Evolutionary conservation across 2,797 vertebrate genomes (phyloP), one percentile per base, ranked within the genome.

Genomic region (Echeneis naucrates): DNA sequence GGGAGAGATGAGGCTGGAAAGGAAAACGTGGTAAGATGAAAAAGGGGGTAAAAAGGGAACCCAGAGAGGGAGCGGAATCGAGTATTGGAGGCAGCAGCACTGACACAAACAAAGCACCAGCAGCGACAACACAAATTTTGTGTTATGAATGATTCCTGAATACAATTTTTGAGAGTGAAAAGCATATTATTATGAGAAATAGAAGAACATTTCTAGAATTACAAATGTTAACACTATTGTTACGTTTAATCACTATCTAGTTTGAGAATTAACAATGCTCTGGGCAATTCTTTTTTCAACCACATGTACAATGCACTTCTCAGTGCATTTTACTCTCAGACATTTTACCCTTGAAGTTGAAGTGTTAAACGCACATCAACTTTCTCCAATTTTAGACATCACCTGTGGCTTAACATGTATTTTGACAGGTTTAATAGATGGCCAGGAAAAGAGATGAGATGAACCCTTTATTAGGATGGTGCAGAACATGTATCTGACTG

Each of bases 41-140:
- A 65, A 38, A 66, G 62, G n/a, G 44, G 7, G n/a, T 19, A 47
- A 58, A 70, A 10, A 44, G 12, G 27, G 11, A 71, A 52, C 35
- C 62, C 37, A 58, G 44, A n/a, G 23, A 63, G 21, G 30, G 26
- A 54, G 55, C 54, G 19, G 12, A 5, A 45, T 5, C 5, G 33
- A 63, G 78, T 11, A 17, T 63, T 75, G 81, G 24, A 38, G 66
- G 30, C 59, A 75, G 44, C 27, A 12, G 48, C 27, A 12, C 17
- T 32, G 38, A 67, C 19, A 24, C 4, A 51, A 57, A 52, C 32
- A 50, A 33, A 74, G 50, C 66, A 51, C 26, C 9, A 66, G n/a
- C n/a, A n/a, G n/a, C n/a, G n/a, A n/a, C n/a, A n/a, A n/a, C n/a
- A n/a, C n/a, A n/a, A n/a, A n/a, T n/a, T n/a, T n/a, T n/a, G n/a